Conservation (phyloP, 2,797 vertebrate genomes). For the Acanthis flammea region DNA sequence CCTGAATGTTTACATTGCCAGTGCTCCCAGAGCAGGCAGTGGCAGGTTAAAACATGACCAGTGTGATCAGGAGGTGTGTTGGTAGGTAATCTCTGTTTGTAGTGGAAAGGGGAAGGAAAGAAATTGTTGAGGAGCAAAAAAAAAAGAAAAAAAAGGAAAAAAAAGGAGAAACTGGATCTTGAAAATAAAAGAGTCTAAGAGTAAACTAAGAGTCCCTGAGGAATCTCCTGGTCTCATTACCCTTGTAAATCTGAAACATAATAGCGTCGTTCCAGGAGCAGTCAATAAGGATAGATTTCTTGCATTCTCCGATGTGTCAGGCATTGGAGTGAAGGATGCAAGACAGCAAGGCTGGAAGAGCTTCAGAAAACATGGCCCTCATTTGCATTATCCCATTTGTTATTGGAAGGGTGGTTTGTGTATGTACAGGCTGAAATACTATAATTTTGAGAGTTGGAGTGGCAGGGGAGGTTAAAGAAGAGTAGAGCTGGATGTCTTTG, state of each 20-base stretch:
- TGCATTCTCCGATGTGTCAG: not conserved
- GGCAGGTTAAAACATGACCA: constrained; percentile 46
- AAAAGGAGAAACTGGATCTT: constrained; percentile 8
- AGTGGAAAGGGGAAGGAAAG: not conserved
- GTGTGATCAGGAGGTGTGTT: not conserved
- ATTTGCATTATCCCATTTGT: not conserved
- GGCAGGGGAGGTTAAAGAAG: not conserved
- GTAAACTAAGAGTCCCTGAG: constrained; percentile 80
- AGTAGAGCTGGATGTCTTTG: not conserved
- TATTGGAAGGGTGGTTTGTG: not conserved
- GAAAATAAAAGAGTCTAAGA: not conserved
- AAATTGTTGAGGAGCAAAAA: not conserved
- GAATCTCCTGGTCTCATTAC: constrained; percentile 65
- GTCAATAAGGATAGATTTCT: constrained; percentile 73
- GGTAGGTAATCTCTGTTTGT: not conserved
- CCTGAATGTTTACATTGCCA: constrained; percentile 58
- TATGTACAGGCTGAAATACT: not conserved
- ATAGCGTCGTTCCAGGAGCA: constrained; percentile 75
- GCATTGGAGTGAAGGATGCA: not conserved
- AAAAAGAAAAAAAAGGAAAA: not conserved
- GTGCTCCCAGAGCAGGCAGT: not conserved
- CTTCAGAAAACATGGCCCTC: not conserved
- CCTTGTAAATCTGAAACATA: constrained; percentile 80
- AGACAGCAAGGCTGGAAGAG: not conserved
- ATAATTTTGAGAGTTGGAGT: not conserved